Evolutionary conservation across 2,888 invertebrate genomes (phyloP).

Genomic region (Drosophila vallismaia): DNA sequence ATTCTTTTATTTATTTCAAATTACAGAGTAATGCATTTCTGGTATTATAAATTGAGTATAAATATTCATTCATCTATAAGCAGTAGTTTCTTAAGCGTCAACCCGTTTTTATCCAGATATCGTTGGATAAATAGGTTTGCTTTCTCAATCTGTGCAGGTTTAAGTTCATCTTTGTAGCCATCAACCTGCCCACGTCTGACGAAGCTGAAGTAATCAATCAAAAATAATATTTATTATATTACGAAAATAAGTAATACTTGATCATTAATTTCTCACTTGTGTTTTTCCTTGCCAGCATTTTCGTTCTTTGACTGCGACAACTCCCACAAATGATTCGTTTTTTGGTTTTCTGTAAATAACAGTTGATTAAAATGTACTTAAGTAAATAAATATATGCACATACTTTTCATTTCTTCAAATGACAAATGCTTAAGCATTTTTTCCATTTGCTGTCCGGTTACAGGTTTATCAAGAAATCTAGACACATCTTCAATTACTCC

Average conservation of each 20-base stretch:
- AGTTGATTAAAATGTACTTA: not conserved
- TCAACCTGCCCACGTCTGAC: conserved; percentile 60
- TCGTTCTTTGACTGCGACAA: conserved; percentile 7
- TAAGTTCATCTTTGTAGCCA: conserved; percentile 62
- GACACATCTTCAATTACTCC: conserved; percentile 65
- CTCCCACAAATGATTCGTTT: conserved; percentile 70
- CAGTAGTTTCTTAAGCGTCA: conserved; percentile 55
- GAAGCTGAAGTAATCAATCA: conserved; percentile 46
- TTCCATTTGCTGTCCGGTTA: conserved; percentile 60
- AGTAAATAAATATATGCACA: not conserved
- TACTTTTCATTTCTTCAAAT: conserved; percentile 79
- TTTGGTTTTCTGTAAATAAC: conserved; percentile 62
- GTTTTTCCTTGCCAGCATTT: conserved; percentile 24
- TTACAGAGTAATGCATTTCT: too few species aligned
- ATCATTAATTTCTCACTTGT: conserved; percentile 41
- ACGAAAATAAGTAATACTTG: not conserved
- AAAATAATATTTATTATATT: not conserved
- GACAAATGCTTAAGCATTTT: conserved; percentile 70
- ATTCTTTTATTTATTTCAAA: too few species aligned
- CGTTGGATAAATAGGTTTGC: conserved; percentile 34
- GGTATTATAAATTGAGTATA: not conserved
- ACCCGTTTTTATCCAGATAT: conserved; percentile 22
- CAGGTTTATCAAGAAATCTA: conserved; percentile 63
- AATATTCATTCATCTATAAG: conserved; percentile 19
- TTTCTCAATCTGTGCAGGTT: conserved; percentile 46